Percentiles rank a stretch among this genome's conserved stretches.
phyloP scores from a whole-genome alignment of 2,113 vertebrate genomes.

The Lethenteron reissneri region DNA sequence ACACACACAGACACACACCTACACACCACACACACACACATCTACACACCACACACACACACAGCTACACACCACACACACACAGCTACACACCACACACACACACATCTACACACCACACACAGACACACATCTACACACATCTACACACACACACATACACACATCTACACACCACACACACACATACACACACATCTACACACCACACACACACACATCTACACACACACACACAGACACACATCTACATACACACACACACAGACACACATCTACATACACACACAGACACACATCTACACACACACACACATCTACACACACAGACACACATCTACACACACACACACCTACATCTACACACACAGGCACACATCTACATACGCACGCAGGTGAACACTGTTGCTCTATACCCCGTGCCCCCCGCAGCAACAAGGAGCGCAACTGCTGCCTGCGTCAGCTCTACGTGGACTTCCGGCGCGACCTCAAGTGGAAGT shows the following conservation, averaged over 20 bases:
- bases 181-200: background rate
- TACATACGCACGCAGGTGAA: no score
- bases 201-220: background rate
- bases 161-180: background rate
- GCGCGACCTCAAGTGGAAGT: conserved; percentile 46
- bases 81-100: background rate
- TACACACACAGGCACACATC: no score
- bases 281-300: no score
- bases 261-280: no score
- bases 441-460: conserved; percentile 36
- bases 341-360: no score
- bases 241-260: no score
- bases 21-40: background rate
- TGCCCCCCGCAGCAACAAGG: conserved; percentile 18
- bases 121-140: background rate
- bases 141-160: background rate
- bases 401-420: no score
- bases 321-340: no score
- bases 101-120: background rate
- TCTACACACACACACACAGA: no score
- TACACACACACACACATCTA: no score
- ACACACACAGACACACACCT: no score
- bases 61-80: background rate
- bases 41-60: background rate
- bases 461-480: conserved; percentile 44